Evolutionary conservation across 1,140 invertebrate genomes (phyloP).

Genomic region (Megalonaias nervosa): DNA sequence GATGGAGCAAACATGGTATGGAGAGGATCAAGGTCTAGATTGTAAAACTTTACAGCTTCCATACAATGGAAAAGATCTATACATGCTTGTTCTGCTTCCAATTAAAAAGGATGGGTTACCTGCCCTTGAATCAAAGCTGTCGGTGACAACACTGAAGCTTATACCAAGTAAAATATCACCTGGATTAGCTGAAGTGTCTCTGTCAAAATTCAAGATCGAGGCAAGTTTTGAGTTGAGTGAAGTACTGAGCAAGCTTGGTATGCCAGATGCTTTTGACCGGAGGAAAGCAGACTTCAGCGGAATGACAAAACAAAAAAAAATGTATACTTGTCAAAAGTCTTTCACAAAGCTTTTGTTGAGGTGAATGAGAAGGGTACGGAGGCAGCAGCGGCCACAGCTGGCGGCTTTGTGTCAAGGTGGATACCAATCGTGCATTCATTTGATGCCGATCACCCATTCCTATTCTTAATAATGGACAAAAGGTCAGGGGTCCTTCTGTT

Average conservation of each 20-base stretch:
- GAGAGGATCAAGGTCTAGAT: conserved; percentile 79
- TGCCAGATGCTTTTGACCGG: conserved; percentile 68
- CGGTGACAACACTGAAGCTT: conserved; percentile 68
- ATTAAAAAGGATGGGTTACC: conserved; percentile 59
- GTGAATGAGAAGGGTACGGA: conserved; percentile 69
- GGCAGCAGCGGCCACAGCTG: conserved; percentile 50
- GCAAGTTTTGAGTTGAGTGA: conserved; percentile 74
- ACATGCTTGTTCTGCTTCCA: conserved; percentile 85
- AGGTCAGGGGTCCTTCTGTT: conserved; percentile 77
- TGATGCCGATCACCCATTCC: conserved; percentile 81
- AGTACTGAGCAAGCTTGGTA: conserved; percentile 70
- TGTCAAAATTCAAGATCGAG: conserved; percentile 80
- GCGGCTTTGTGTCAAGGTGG: neutral
- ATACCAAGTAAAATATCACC: neutral
- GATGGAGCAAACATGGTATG: conserved; percentile 71
- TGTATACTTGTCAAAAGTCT: conserved; percentile 60
- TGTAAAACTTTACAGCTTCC: conserved; percentile 82
- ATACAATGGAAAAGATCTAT: conserved; percentile 76
- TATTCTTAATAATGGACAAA: conserved; percentile 81
- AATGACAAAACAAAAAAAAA: conserved; percentile 22
- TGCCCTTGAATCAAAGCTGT: conserved; percentile 73
- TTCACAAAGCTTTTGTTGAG: conserved; percentile 75
- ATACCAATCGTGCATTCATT: conserved; percentile 74
- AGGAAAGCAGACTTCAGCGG: conserved; percentile 57
- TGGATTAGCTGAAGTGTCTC: conserved; percentile 45